phyloP scores from a whole-genome alignment of 2,888 invertebrate species.

The Lissocephala sabroskyi region DNA sequence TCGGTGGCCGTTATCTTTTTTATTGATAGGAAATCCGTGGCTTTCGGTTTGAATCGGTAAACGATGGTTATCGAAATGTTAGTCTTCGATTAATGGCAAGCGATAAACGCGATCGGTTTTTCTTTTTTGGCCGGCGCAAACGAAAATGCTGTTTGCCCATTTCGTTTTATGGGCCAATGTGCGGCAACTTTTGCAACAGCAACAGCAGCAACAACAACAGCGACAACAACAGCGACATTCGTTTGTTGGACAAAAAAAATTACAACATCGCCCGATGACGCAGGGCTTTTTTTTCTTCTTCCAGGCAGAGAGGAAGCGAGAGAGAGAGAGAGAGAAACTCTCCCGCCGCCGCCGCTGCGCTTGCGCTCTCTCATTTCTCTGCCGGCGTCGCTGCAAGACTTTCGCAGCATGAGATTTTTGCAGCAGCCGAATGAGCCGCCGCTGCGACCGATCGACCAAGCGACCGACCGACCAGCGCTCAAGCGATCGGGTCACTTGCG shows the following conservation, averaged over 20 bases:
- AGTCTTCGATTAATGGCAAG: no score
- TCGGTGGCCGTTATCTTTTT: no score
- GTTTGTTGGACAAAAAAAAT: constrained; percentile 43
- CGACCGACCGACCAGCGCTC: no score
- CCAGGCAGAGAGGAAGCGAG: no score
- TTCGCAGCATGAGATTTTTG: constrained; percentile 2
- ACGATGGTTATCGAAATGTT: no score
- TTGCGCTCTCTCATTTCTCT: constrained; percentile 9
- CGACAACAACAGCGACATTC: constrained; percentile 31
- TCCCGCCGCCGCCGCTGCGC: no score
- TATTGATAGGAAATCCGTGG: no score
- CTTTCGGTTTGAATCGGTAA: no score
- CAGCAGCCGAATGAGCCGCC: constrained; percentile 19
- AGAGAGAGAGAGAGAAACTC: no score
- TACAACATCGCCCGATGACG: constrained; percentile 54
- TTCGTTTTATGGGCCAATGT: constrained; percentile 21
- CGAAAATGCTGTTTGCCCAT: constrained; percentile 10
- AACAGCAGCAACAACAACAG: constrained; percentile 15
- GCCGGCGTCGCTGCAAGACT: constrained; percentile 1
- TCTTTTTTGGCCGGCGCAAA: no score
- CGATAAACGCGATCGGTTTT: no score
- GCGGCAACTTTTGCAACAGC: constrained; percentile 48
- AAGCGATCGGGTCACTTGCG: constrained; percentile 34
- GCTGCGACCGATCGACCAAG: not conserved
- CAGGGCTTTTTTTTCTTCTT: constrained; percentile 49